Evolutionary conservation across 2,113 vertebrate species (phyloP), one percentile per base, ranked within the genome.

Genomic region (Mellivora capensis): DNA sequence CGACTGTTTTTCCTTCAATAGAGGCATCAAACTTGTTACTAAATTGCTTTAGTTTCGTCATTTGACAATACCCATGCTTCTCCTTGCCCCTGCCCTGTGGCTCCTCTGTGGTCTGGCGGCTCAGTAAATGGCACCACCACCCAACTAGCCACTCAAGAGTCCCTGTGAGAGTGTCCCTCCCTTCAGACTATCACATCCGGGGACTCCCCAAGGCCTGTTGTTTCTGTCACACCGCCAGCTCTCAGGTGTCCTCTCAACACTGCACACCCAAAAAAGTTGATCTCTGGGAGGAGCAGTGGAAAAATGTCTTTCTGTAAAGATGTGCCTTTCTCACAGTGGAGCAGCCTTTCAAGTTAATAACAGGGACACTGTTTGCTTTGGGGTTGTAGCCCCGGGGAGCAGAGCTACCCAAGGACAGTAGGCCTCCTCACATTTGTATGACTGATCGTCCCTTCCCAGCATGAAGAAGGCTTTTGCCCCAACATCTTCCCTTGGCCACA

Each of bases 401-500:
- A 69, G 71, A 9, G 52, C 15, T 54, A 31, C 18, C 4, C n/a
- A 11, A 69, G 79, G 74, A 31, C 64, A 77, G 49, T 9, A 9
- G 79, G 37, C 52, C 15, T 39, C 52, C 61, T 91, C 27, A 82
- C 34, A 27, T 72, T 31, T 67, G 23, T 10, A 2, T 20, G 29
- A 21, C 37, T 17, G 29, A 79, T 27, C 13, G 31, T 57, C 64
- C 17, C 29, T 93, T 76, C 89, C 39, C 20, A 74, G 44, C 74
- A 77, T 20, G 64, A 87, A 87, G 67, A 93, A 83, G 1, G 31
- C 11, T 20, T 69, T 90, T 69, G 27, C 49, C 62, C 61, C 39
- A 47, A 6, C 17, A 57, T 64, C 82, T 96, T 91, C 67, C 80
- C 47, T 96, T 76, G 71, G 52, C 52, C 44, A 85, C 57, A 39